Base-by-base conservation (phyloP, 2,888 invertebrate species). In the Agonopterix arenella region DNA sequence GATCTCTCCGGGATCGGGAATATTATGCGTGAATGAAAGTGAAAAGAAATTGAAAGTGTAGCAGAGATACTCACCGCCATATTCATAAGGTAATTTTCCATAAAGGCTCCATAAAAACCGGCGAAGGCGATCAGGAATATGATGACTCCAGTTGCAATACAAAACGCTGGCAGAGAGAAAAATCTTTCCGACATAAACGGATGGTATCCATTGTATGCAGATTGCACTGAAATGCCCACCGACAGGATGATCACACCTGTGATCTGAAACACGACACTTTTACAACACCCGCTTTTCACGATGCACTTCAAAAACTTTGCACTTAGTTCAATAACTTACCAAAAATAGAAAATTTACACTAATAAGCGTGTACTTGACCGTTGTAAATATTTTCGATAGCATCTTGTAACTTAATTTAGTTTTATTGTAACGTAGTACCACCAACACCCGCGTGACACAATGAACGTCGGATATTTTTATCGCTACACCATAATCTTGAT, bases 51-150 rank as follows among this genome's bases (percentile, higher is more conserved):
- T n/a, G n/a, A n/a, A 13, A 28, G 28, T 28, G 28, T 28, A 28
- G n/a, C n/a, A n/a, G 5, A 28, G 28, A 28, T 42, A 89, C 92
- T 92, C 84, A 94, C 94, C 70, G 93, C 93, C 72, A 96, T 90
- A 42, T 93, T 93, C 91, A 97, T 92, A 68, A 93, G 92, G 73
- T 96, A 94, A 80, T 94, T 96, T 76, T 97, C 96, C 68, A 92
- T 93, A 60, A 93, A 91, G 0, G 97, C 96, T 44, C 97, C 97
- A 83, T 95, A 97, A 83, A 97, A 97, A 52, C 97, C 97, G 65
- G 96, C 93, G 78, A 95, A 95, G 0, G 96, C 93, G 46, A 97
- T 93, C 57, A 96, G 74, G 74, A 96, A 93, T 64, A 95, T 92
- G 59, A 95, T 90, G 80, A 69, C 75, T 9, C 95, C 95, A 36